Conservation (phyloP, 2,797 vertebrate species). For the Pipistrellus pygmaeus region DNA sequence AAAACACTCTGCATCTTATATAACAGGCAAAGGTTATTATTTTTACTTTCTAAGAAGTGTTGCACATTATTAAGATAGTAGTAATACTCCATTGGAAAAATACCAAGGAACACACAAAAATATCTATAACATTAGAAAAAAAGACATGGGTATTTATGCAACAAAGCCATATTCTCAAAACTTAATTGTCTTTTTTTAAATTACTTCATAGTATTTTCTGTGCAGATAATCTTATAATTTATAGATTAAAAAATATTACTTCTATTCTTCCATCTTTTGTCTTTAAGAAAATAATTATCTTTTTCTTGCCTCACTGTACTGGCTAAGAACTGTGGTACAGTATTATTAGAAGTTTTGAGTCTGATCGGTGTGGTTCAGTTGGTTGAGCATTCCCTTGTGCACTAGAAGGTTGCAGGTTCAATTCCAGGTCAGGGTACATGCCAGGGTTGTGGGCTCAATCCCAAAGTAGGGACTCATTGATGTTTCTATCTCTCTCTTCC, state of each 20-base stretch:
- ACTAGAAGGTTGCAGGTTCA: no score
- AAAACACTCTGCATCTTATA: neutral
- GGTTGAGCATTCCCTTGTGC: no score
- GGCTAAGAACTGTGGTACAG: neutral
- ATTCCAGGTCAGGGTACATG: no score
- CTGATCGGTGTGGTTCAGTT: no score
- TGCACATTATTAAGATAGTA: neutral
- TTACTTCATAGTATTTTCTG: neutral
- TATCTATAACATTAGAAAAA: neutral
- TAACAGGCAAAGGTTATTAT: neutral
- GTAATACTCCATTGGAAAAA: neutral
- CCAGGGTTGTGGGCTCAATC: no score
- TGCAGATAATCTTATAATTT: neutral
- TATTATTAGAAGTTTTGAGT: neutral
- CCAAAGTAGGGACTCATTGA: no score
- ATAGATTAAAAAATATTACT: neutral
- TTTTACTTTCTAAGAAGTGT: conserved; percentile 42
- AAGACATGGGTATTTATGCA: neutral
- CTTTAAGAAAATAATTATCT: neutral
- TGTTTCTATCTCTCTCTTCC: no score
- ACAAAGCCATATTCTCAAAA: neutral
- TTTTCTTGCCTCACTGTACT: neutral
- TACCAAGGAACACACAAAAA: conserved; percentile 24
- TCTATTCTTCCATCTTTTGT: neutral
- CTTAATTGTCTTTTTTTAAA: neutral